Conservation (phyloP, 1,140 invertebrate species). For the Brachionus calyciflorus region DNA sequence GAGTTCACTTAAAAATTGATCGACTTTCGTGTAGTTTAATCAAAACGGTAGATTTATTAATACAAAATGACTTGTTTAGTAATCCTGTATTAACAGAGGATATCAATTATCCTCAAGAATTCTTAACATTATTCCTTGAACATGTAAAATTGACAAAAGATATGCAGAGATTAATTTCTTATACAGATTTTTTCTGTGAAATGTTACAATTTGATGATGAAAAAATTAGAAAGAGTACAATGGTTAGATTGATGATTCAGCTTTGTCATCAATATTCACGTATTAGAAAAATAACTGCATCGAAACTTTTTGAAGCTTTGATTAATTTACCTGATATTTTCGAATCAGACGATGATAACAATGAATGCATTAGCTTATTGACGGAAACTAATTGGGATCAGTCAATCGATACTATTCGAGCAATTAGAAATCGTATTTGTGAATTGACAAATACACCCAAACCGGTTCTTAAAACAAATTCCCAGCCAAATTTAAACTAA, state of each 20-base stretch:
- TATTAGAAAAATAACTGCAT: conserved; percentile 11
- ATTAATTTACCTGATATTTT: conserved; percentile 34
- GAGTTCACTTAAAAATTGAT: background rate
- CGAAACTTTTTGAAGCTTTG: conserved; percentile 36
- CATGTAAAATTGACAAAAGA: conserved; percentile 24
- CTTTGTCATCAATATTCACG: conserved; percentile 32
- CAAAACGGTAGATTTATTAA: conserved; percentile 33
- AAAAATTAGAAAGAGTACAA: background rate
- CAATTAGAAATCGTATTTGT: conserved; percentile 24
- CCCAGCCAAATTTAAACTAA: background rate
- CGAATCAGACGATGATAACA: background rate
- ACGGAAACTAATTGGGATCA: conserved; percentile 43
- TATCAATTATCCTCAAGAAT: conserved; percentile 17
- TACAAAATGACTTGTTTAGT: conserved; percentile 33
- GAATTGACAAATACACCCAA: conserved; percentile 31
- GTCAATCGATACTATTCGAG: background rate
- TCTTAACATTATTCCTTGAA: conserved; percentile 11
- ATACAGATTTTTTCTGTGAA: conserved; percentile 38
- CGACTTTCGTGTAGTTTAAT: conserved; percentile 18
- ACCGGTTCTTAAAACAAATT: background rate
- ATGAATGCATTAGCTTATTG: conserved; percentile 16
- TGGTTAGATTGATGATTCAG: conserved; percentile 22
- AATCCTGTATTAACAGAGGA: background rate
- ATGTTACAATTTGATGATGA: conserved; percentile 42
- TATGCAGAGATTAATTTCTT: conserved; percentile 13